Percentiles rank a stretch among this genome's conserved stretches.
These are phyloP conservation scores for Toxotes lorentzi DNA, from an alignment of 2,797 vertebrate genomes.

Conservation along the genomic window DNA sequence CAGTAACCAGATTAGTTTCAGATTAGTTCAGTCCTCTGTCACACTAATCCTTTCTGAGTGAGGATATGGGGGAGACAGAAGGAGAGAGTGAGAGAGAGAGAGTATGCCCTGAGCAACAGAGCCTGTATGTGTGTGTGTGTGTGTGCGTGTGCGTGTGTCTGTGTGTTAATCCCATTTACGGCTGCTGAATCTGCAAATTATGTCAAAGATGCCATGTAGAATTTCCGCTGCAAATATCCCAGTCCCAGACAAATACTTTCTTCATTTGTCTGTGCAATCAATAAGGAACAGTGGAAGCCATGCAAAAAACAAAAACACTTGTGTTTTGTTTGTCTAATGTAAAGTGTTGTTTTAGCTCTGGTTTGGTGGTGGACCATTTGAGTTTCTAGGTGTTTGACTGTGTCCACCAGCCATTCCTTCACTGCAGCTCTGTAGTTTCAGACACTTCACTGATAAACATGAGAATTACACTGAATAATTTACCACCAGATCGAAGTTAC, in stretches of 20 bases:
- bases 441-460: background rate
- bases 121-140: background rate
- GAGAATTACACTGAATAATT: background rate
- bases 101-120: constrained; percentile 6
- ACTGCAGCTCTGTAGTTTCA: background rate
- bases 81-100: constrained; percentile 16
- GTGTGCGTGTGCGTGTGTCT: background rate
- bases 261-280: constrained; percentile 10
- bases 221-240: constrained; percentile 6
- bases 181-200: constrained; percentile 39
- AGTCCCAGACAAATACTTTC: background rate
- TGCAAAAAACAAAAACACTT: background rate
- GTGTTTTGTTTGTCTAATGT: too few species aligned
- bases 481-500: background rate
- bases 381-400: background rate
- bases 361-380: background rate
- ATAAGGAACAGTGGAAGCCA: background rate
- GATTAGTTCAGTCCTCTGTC: constrained; percentile 36
- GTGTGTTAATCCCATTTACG: constrained; percentile 49
- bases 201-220: constrained; percentile 18
- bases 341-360: too few species aligned
- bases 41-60: constrained; percentile 47
- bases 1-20: constrained; percentile 57
- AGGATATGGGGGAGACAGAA: constrained; percentile 17
- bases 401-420: too few species aligned